Evolutionary conservation across 2,113 vertebrate species (phyloP).

Genomic region (Tretioscincus oriximinensis): DNA sequence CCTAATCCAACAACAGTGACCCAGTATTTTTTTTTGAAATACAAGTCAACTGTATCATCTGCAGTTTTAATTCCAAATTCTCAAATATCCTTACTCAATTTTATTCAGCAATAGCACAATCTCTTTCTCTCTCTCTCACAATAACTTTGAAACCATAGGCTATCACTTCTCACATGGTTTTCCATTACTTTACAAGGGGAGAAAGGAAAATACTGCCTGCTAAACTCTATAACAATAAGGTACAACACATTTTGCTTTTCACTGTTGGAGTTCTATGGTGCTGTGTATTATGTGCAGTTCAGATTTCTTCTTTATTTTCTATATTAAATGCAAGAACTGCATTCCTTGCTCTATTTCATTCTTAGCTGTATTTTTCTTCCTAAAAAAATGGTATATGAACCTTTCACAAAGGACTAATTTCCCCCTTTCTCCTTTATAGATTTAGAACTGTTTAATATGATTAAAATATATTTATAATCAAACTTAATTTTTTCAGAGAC

Average conservation of each 20-base stretch:
- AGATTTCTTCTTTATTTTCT: not conserved
- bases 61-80: not conserved
- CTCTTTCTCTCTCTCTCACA: conserved; percentile 8
- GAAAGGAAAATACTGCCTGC: conserved; percentile 12
- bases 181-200: not conserved
- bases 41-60: not conserved
- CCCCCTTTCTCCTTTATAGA: not conserved
- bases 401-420: not conserved
- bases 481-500: not conserved
- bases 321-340: not conserved
- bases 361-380: not conserved
- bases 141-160: not conserved
- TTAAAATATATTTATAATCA: not conserved
- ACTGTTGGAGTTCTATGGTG: conserved; percentile 27
- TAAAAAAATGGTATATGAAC: not conserved
- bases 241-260: conserved; percentile 5
- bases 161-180: not conserved
- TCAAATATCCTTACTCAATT: not conserved
- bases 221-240: conserved; percentile 24
- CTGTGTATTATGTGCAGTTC: not conserved
- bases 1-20: not conserved
- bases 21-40: not conserved
- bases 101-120: not conserved
- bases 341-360: not conserved
- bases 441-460: not conserved